Percentiles rank a stretch among this genome's conserved stretches.
These are phyloP conservation scores for Acrocephalus kingi DNA, from an alignment of 2,113 vertebrate species.

Conservation along the genomic window DNA sequence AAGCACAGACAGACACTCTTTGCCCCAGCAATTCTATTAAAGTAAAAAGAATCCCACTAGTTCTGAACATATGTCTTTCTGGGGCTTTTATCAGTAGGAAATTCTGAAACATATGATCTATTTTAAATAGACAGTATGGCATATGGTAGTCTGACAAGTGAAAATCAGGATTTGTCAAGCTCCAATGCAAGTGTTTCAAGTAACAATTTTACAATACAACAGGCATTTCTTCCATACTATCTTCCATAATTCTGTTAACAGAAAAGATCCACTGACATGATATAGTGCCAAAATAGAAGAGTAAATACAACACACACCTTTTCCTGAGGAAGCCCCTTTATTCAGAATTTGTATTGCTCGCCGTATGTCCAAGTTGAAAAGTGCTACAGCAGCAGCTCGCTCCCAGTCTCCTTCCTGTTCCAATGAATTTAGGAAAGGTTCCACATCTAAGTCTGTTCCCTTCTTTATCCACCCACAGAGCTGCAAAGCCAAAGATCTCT, in stretches of 20 bases:
- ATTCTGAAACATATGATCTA: background rate
- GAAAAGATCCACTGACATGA: background rate
- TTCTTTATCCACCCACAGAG: slow-evolving; percentile 96
- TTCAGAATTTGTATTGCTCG: slow-evolving; percentile 95
- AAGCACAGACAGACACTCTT: background rate
- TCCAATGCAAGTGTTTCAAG: background rate
- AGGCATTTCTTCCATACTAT: background rate
- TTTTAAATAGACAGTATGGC: background rate
- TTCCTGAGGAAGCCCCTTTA: slow-evolving; percentile 90
- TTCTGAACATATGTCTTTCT: background rate
- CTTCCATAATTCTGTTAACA: background rate
- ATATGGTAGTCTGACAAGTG: background rate
- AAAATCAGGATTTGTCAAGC: background rate
- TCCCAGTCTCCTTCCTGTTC: slow-evolving; percentile 97
- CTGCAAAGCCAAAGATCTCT: slow-evolving; percentile 90
- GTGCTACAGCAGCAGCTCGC: slow-evolving; percentile 91
- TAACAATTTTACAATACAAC: background rate
- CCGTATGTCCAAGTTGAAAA: slow-evolving; percentile 97
- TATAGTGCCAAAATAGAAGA: background rate
- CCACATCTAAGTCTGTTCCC: slow-evolving; percentile 88
- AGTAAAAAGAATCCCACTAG: background rate
- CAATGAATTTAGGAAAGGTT: slow-evolving; percentile 88
- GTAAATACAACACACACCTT: slow-evolving; percentile 74
- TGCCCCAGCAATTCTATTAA: background rate
- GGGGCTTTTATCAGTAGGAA: background rate